phyloP scores from a whole-genome alignment of 1,140 invertebrate species.

The Kradibia gibbosae region DNA sequence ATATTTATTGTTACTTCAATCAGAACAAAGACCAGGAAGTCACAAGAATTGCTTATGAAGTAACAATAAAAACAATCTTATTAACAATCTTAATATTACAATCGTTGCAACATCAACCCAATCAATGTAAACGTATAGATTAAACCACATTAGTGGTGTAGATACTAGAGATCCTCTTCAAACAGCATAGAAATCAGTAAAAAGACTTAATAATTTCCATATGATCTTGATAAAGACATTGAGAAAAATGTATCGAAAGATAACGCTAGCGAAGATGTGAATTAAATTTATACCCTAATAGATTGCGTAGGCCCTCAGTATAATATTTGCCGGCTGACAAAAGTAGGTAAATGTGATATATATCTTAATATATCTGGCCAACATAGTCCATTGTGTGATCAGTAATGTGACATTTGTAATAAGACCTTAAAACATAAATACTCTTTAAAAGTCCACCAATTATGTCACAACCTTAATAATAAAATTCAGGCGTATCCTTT shows the following conservation, averaged over 20 bases:
- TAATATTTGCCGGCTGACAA: conserved; percentile 67
- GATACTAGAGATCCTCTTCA: not conserved
- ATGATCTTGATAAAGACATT: not conserved
- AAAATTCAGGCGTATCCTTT: not conserved
- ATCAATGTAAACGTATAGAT: not conserved
- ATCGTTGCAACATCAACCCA: not conserved
- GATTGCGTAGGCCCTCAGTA: conserved; percentile 63
- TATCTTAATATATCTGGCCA: not conserved
- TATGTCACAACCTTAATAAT: not conserved
- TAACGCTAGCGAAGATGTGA: not conserved
- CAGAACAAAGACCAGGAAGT: not conserved
- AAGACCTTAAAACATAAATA: conserved; percentile 31
- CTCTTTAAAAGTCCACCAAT: not conserved
- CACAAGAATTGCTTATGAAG: not conserved
- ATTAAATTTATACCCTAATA: conserved; percentile 52
- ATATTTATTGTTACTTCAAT: not conserved
- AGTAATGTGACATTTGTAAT: conserved; percentile 18
- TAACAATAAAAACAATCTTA: not conserved
- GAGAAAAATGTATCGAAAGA: not conserved
- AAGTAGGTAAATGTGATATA: not conserved
- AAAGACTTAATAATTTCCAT: not conserved
- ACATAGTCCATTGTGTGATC: conserved; percentile 12
- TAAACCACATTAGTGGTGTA: not conserved
- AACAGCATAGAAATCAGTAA: too few relatives aligned
- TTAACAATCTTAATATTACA: not conserved